phyloP scores from a whole-genome alignment of 2,888 invertebrate species.

The Hoplodrina ambigua region DNA sequence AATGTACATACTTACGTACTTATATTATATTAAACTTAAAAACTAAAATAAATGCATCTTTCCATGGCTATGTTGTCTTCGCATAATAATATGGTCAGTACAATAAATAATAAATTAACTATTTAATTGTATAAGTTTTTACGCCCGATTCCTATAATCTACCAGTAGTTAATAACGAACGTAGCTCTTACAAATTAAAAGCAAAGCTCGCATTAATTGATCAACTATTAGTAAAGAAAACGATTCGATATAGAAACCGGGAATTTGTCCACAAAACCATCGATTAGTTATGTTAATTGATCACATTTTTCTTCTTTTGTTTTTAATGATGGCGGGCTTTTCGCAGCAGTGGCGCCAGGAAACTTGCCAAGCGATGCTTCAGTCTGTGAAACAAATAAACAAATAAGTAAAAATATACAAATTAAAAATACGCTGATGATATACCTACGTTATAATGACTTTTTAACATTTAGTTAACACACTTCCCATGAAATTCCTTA shows the following conservation, averaged over 20 bases:
- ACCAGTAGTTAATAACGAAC: neutral
- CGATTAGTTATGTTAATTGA: slow-evolving; percentile 38
- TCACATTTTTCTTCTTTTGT: slow-evolving; percentile 36
- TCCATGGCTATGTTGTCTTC: slow-evolving; percentile 68
- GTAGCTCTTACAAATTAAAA: neutral
- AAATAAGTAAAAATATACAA: slow-evolving; percentile 16
- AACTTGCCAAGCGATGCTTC: slow-evolving; percentile 87
- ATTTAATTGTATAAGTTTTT: slow-evolving; percentile 20
- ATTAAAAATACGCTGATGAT: neutral
- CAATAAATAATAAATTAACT: slow-evolving; percentile 43
- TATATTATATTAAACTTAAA: slow-evolving; percentile 72
- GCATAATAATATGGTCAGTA: slow-evolving; percentile 18
- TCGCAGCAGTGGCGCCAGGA: slow-evolving; percentile 88
- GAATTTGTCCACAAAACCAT: slow-evolving; percentile 25
- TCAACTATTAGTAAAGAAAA: slow-evolving; percentile 5
- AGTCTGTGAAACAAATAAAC: slow-evolving; percentile 81
- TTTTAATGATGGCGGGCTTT: slow-evolving; percentile 81
- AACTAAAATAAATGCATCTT: slow-evolving; percentile 83
- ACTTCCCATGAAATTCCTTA: neutral
- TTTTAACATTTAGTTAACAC: neutral
- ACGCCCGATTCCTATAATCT: slow-evolving; percentile 20
- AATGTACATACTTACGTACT: slow-evolving; percentile 77
- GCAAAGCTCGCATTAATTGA: neutral
- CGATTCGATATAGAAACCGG: slow-evolving; percentile 8
- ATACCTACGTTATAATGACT: neutral